Evolutionary conservation across 2,888 invertebrate genomes (phyloP).

Genomic region (Reticulitermes lucifugus): DNA sequence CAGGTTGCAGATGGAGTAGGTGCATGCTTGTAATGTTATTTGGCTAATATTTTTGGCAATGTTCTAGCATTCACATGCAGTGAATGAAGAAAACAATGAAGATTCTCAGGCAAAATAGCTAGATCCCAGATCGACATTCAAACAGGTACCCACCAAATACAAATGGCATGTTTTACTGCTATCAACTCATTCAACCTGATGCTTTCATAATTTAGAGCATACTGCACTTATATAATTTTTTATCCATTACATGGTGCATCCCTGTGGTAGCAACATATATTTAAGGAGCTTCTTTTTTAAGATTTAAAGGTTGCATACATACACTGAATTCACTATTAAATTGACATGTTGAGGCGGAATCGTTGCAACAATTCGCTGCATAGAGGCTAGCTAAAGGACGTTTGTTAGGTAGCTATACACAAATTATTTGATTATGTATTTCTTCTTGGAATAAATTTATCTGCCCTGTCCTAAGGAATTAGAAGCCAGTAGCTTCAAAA

Average conservation of each 20-base stretch:
- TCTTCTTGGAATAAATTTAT: slow-evolving; percentile 22
- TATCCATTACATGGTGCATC: background rate
- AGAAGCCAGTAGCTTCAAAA: background rate
- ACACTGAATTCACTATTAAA: slow-evolving; percentile 17
- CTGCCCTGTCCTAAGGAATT: background rate
- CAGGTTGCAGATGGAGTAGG: too few relatives aligned
- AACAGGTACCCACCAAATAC: too few relatives aligned
- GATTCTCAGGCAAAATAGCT: too few relatives aligned
- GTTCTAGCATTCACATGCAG: too few relatives aligned
- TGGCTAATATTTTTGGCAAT: too few relatives aligned
- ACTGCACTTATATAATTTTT: background rate
- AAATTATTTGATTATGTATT: slow-evolving; percentile 25
- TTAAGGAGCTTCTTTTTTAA: background rate
- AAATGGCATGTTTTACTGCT: too few relatives aligned
- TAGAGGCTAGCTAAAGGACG: slow-evolving; percentile 27
- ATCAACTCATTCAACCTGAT: too few relatives aligned
- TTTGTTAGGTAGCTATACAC: slow-evolving; percentile 23
- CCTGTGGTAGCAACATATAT: background rate
- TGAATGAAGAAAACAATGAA: too few relatives aligned
- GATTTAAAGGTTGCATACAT: background rate
- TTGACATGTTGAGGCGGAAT: slow-evolving; percentile 31
- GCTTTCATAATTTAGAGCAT: too few relatives aligned
- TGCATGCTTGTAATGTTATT: too few relatives aligned
- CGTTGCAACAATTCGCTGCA: background rate
- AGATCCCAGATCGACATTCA: too few relatives aligned